Base-by-base conservation (phyloP, 2,113 vertebrate species). In the Cyphomyrus discorhynchus region DNA sequence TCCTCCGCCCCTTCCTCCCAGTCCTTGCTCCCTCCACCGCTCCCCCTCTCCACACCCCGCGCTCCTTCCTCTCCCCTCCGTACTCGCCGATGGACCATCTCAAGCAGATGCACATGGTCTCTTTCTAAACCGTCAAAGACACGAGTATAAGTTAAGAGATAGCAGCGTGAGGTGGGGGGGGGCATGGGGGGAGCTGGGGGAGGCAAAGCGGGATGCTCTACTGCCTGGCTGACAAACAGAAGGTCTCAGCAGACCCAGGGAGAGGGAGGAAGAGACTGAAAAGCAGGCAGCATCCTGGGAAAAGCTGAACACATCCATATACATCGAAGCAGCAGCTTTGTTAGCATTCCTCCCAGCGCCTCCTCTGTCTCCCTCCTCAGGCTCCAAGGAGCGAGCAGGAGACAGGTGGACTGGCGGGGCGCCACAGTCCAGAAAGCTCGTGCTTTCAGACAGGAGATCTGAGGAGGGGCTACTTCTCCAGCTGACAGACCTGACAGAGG, bases 151-250 rank as follows among this genome's bases (percentile, higher is more conserved):
- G 92, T 91, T 91, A 87, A 53, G 50, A 90, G 91, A 88, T 62
- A 62, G 89, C 46, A 35, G 87, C 53, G 66, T 83, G 80, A 39
- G 89, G 70, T 74, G 88, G 56, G 42, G 85, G 89, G 90, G 58
- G 53, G 91, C n/a, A 11, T 15, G 47, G 91, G 91, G 47, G 24
- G 88, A 87, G 56, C 88, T 58, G 90, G 46, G 90, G 90, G 39
- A 88, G 47, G 19, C 90, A 80, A 91, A 91, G 91, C 15, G 84
- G 42, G 91, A 93, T 93, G 94, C 94, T 96, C 95, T 94, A 94
- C 94, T 96, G 95, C 93, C 93, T 95, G 93, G 94, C 95, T 96
- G 95, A 96, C 96, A 95, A 96, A 96, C 94, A 96, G 92, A 94
- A 93, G 94, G 92, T 95, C 93, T 94, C 95, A 95, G 95, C 91